A percentile compares a stretch with the other conserved stretches of the same genome.
Conservation (phyloP, 2,113 vertebrate species). For the Desmodus rotundus region DNA sequence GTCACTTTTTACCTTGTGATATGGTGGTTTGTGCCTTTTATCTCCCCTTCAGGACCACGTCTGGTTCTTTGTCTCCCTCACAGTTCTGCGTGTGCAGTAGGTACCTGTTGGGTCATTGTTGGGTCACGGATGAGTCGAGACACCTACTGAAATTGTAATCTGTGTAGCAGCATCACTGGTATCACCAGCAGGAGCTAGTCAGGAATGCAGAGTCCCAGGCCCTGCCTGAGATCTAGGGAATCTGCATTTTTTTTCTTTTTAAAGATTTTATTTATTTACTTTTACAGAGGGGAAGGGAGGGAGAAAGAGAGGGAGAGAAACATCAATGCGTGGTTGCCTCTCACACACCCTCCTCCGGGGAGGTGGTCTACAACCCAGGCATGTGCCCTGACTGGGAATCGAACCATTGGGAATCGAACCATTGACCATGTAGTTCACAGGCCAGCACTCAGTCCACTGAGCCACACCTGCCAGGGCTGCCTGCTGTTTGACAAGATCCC, state of each 20-base stretch:
- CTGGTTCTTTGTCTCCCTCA: neutral
- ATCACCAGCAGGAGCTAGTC: neutral
- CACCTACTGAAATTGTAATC: neutral
- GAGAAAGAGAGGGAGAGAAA: too few species aligned
- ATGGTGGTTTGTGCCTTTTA: neutral
- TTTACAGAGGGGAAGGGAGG: too few species aligned
- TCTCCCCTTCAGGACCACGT: neutral
- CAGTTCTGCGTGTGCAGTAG: neutral
- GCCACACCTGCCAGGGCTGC: neutral
- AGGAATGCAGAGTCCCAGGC: neutral
- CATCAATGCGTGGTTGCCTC: too few species aligned
- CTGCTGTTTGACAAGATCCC: neutral
- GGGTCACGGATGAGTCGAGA: neutral
- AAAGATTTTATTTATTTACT: too few species aligned
- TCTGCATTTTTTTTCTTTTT: neutral
- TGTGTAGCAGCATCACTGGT: neutral
- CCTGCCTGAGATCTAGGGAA: neutral
- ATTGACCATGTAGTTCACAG: too few species aligned
- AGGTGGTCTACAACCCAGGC: too few species aligned
- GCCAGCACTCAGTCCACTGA: too few species aligned
- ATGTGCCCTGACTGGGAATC: too few species aligned
- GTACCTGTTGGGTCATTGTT: neutral
- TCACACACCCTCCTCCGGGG: too few species aligned
- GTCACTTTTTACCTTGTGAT: neutral
- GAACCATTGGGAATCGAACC: too few species aligned